Percentiles rank a stretch among this genome's conserved stretches.
Evolutionary conservation across 2,113 vertebrate genomes (phyloP).

Genomic region (Verasper variegatus): DNA sequence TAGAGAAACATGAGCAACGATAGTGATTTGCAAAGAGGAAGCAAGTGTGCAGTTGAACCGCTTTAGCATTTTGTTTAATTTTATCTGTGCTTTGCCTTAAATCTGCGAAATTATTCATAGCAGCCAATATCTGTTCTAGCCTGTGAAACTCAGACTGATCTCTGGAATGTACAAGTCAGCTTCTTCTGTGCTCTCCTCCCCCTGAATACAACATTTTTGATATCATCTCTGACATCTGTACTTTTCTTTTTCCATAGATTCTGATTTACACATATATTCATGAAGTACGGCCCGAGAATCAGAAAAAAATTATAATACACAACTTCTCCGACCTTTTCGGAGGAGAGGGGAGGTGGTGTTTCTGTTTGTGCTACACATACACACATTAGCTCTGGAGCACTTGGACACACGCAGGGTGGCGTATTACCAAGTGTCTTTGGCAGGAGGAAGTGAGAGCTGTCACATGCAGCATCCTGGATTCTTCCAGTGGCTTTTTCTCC

Average conservation of each 20-base stretch:
- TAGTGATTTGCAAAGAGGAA: too few relatives aligned
- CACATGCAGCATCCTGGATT: slow-evolving; percentile 22
- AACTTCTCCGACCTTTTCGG: neutral
- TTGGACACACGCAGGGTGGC: slow-evolving; percentile 24
- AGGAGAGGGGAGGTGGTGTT: neutral
- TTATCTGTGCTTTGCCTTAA: neutral
- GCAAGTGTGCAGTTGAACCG: too few relatives aligned
- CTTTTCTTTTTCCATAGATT: neutral
- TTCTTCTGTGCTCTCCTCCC: slow-evolving; percentile 3
- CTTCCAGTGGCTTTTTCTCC: slow-evolving; percentile 31
- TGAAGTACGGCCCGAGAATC: slow-evolving; percentile 24
- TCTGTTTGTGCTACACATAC: neutral
- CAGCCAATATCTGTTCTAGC: neutral
- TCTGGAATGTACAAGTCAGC: neutral
- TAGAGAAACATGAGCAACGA: too few relatives aligned
- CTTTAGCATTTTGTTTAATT: neutral
- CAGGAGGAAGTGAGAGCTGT: slow-evolving; percentile 47
- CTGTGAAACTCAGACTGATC: slow-evolving; percentile 20
- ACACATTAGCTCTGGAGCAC: slow-evolving; percentile 34
- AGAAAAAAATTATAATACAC: slow-evolving; percentile 22
- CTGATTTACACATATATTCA: slow-evolving; percentile 44
- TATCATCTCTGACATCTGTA: slow-evolving; percentile 37
- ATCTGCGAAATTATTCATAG: neutral
- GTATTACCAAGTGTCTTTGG: slow-evolving; percentile 50
- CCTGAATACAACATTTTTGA: slow-evolving; percentile 14